Percentiles rank a stretch among this genome's conserved stretches.
These are phyloP conservation scores for Microtus pennsylvanicus DNA, from an alignment of 2,113 vertebrate genomes.

Conservation along the genomic window DNA sequence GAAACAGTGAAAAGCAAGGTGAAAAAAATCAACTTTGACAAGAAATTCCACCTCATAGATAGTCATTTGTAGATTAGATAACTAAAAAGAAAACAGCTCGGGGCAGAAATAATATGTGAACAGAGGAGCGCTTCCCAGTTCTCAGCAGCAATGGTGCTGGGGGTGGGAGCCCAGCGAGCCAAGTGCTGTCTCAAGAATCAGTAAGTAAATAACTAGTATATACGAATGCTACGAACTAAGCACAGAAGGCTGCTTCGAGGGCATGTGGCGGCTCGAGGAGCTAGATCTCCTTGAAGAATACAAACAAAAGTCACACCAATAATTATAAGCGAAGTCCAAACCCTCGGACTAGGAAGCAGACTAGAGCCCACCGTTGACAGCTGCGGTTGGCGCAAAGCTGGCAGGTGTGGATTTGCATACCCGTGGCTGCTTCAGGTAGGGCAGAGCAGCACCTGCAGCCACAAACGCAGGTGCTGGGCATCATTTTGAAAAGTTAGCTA, in stretches of 20 bases:
- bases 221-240: neutral
- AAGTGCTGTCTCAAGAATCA: neutral
- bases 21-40: neutral
- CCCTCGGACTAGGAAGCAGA: slow-evolving; percentile 13
- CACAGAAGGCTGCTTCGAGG: neutral
- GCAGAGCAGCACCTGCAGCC: slow-evolving; percentile 54
- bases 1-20: neutral
- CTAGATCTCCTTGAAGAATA: slow-evolving; percentile 46
- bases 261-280: neutral
- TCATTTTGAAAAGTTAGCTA: slow-evolving; percentile 65
- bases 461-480: slow-evolving; percentile 59
- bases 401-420: slow-evolving; percentile 63
- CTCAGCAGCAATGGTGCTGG: neutral
- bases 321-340: slow-evolving; percentile 24
- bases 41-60: slow-evolving; percentile 9
- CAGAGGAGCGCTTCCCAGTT: neutral
- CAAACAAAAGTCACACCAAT: neutral
- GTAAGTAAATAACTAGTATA: neutral
- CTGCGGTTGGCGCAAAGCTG: neutral
- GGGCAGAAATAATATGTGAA: neutral
- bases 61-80: slow-evolving; percentile 37
- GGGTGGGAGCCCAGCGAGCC: neutral
- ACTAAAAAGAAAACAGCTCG: neutral
- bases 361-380: neutral
- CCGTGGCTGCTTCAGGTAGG: slow-evolving; percentile 51